Evolutionary conservation across 2,113 vertebrate species (phyloP).

Genomic region (Peromyscus polionotus): DNA sequence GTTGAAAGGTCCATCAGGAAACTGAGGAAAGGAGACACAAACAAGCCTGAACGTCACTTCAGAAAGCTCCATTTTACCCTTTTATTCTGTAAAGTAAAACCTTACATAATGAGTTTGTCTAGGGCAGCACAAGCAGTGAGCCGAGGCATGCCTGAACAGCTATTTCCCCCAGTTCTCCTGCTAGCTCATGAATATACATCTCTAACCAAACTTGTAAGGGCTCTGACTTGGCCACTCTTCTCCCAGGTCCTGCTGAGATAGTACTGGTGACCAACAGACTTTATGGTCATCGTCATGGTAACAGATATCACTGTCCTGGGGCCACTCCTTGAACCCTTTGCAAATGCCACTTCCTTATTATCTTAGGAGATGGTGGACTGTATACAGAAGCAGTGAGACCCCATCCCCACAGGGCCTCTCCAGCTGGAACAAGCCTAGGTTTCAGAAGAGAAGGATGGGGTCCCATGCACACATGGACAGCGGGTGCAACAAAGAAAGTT

Average conservation of each 20-base stretch:
- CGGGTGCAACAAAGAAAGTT: constrained; percentile 61
- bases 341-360: constrained; percentile 63
- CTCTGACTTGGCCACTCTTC: constrained; percentile 43
- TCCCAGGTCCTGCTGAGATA: constrained; percentile 60
- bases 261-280: constrained; percentile 55
- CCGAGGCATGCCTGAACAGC: constrained; percentile 54
- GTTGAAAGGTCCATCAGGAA: not conserved
- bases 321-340: constrained; percentile 66
- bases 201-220: constrained; percentile 49
- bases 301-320: constrained; percentile 57
- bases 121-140: not conserved
- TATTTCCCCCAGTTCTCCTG: not conserved
- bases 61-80: not conserved
- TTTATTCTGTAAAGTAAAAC: not conserved
- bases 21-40: not conserved
- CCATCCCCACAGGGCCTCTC: not conserved
- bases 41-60: not conserved
- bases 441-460: not conserved
- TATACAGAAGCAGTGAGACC: constrained; percentile 4
- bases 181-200: constrained; percentile 18
- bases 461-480: not conserved
- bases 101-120: not conserved
- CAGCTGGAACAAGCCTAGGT: not conserved
- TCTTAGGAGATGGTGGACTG: not conserved
- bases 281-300: constrained; percentile 70